phyloP scores from a whole-genome alignment of 1,140 invertebrate genomes.

The Drosophila nasuta region DNA sequence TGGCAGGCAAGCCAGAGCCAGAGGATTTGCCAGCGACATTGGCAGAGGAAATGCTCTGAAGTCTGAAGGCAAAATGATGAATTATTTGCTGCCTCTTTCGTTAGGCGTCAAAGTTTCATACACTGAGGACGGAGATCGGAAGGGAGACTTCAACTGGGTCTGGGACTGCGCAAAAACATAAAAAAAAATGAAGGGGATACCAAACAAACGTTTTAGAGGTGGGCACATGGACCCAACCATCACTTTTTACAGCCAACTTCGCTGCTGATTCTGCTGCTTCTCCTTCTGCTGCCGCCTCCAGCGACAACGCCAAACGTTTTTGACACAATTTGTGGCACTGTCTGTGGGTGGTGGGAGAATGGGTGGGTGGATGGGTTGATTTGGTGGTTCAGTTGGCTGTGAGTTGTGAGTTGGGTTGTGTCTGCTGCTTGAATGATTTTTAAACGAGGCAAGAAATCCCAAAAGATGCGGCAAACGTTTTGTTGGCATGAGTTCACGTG shows the following conservation, averaged over 20 bases:
- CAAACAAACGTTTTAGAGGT: slow-evolving; percentile 74
- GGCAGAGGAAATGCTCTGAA: slow-evolving; percentile 69
- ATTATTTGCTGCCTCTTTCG: slow-evolving; percentile 82
- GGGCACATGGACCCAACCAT: slow-evolving; percentile 26
- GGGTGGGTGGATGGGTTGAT: neutral
- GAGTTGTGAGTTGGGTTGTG: slow-evolving; percentile 64
- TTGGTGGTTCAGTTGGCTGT: slow-evolving; percentile 15
- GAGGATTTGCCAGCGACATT: slow-evolving; percentile 53
- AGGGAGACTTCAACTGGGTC: neutral
- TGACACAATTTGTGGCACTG: slow-evolving; percentile 81
- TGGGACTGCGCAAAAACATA: slow-evolving; percentile 74
- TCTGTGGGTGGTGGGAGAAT: slow-evolving; percentile 48
- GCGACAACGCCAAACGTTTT: slow-evolving; percentile 67
- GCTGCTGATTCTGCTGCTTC: slow-evolving; percentile 15
- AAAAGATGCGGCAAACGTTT: slow-evolving; percentile 80
- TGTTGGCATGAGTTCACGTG: slow-evolving; percentile 73
- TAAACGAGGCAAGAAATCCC: slow-evolving; percentile 83
- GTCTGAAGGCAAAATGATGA: slow-evolving; percentile 80
- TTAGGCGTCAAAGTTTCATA: slow-evolving; percentile 76
- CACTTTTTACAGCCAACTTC: neutral
- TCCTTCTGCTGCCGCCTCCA: slow-evolving; percentile 11
- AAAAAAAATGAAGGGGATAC: slow-evolving; percentile 60
- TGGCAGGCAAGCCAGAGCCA: slow-evolving; percentile 28
- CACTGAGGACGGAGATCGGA: neutral
- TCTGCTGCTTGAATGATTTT: slow-evolving; percentile 83